Conservation (phyloP, 2,888 invertebrate species). For the Sialis fuliginosa region DNA sequence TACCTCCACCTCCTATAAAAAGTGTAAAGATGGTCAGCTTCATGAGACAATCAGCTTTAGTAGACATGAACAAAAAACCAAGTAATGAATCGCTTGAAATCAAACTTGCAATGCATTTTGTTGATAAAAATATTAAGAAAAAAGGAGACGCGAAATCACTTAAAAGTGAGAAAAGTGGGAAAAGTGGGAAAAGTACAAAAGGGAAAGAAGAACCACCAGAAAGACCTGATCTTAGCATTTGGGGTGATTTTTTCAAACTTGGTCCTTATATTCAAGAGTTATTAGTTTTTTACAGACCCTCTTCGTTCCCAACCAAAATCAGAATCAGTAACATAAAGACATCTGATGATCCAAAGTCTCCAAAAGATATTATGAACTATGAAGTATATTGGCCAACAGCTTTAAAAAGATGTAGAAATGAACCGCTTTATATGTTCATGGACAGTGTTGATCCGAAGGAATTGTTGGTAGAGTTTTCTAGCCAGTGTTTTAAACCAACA, state of each 20-base stretch:
- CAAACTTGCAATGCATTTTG: constrained; percentile 7
- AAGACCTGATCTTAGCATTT: constrained; percentile 13
- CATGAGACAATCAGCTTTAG: constrained; percentile 12
- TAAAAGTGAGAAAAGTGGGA: background rate
- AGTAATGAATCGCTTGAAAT: constrained; percentile 10
- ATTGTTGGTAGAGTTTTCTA: too few relatives aligned
- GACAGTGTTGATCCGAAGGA: constrained; percentile 17
- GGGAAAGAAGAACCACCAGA: background rate
- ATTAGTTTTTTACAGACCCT: constrained; percentile 18
- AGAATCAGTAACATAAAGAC: background rate
- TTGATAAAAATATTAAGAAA: background rate
- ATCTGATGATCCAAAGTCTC: constrained; percentile 1
- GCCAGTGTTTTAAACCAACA: too few relatives aligned
- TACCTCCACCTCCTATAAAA: constrained; percentile 13
- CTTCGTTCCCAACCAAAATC: constrained; percentile 16
- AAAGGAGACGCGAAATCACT: background rate
- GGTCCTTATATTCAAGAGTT: constrained; percentile 12
- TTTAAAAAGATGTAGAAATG: constrained; percentile 14
- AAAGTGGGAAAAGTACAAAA: background rate
- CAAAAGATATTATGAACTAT: constrained; percentile 6
- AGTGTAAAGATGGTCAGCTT: constrained; percentile 18
- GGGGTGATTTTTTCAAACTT: constrained; percentile 19
- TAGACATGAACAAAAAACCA: constrained; percentile 8
- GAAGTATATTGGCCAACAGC: constrained; percentile 11
- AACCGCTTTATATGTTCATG: constrained; percentile 19